Percentiles rank a stretch among this genome's conserved stretches.
phyloP scores from a whole-genome alignment of 1,140 invertebrate genomes.

The Trichomalopsis sarcophagae region DNA sequence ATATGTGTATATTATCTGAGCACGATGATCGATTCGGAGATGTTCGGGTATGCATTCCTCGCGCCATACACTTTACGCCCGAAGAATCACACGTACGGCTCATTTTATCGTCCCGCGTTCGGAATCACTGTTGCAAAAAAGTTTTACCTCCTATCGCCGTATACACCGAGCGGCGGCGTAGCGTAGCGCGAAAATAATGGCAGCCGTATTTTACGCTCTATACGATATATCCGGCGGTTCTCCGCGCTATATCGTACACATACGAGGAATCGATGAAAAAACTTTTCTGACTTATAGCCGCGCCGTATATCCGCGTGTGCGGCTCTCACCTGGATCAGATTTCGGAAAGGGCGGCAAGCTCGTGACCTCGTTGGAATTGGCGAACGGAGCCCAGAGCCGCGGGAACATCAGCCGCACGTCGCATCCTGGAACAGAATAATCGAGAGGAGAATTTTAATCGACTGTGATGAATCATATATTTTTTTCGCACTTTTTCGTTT shows the following conservation, averaged over 20 bases:
- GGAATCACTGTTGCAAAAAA: neutral
- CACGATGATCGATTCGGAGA: no score
- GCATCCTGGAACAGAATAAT: slow-evolving; percentile 58
- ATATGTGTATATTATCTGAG: no score
- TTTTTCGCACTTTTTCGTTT: slow-evolving; percentile 13
- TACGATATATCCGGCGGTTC: no score
- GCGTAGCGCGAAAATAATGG: neutral
- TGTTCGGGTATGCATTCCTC: no score
- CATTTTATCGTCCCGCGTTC: neutral
- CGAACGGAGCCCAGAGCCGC: slow-evolving; percentile 71
- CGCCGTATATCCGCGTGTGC: neutral
- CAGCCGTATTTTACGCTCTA: neutral
- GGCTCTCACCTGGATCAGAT: slow-evolving; percentile 68
- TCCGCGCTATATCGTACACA: neutral
- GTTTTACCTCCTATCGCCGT: neutral
- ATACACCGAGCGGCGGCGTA: no score
- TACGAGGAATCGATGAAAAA: slow-evolving; percentile 37
- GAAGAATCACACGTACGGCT: neutral
- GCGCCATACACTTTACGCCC: neutral
- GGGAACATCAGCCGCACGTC: slow-evolving; percentile 73
- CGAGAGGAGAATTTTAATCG: neutral
- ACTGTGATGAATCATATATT: neutral
- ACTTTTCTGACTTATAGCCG: slow-evolving; percentile 33
- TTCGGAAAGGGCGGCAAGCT: slow-evolving; percentile 67
- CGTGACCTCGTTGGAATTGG: slow-evolving; percentile 65